Evolutionary conservation across 2,888 invertebrate genomes (phyloP), one percentile per base, ranked within the genome.

Genomic region (Poecilus cupreus): DNA sequence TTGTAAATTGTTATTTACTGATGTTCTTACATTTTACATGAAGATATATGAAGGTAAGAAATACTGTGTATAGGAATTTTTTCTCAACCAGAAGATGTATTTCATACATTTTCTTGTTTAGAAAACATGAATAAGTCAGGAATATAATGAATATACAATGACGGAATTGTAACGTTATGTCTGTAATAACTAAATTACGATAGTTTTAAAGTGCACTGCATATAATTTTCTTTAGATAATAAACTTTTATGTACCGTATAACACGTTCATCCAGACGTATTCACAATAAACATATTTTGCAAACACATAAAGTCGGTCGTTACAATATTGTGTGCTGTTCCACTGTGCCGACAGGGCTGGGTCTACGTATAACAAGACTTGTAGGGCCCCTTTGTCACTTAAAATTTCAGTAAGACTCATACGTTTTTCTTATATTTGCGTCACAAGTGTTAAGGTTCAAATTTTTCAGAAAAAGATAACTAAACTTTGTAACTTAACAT

Each of bases 141-240:
- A 43, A 60, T 4, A 5, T 24, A 60, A 60, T 24, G 60, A 26
- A 60, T 22, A 24, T 32, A 24, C 60, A 60, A 22, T 24, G 60
- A 26, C 60, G 26, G 60, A 60, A 60, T 60, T 13, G 60, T 60
- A 60, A 60, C 10, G 26, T n/a, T 26, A 60, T 22, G 60, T 26
- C 3, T 6, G 24, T 26, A 60, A 60, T 60, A 60, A 60, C 60
- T 60, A 60, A 60, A 60, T 60, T 60, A 60, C 24, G 60, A 26
- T 26, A 60, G 60, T 60, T 60, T 60, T 60, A 26, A 60, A 22
- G n/a, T 60, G 60, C 24, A 60, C n/a, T 60, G 22, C 60, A 60
- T 60, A 60, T 60, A 60, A 60, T 60, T 60, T 60, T 60, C 60
- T 60, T n/a, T n/a, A 26, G 26, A 60, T 60, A 60, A 60, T 60